These are phyloP conservation scores for Ornithoptera alexandrae DNA, from an alignment of 2,888 invertebrate species.

Conservation along the genomic window DNA sequence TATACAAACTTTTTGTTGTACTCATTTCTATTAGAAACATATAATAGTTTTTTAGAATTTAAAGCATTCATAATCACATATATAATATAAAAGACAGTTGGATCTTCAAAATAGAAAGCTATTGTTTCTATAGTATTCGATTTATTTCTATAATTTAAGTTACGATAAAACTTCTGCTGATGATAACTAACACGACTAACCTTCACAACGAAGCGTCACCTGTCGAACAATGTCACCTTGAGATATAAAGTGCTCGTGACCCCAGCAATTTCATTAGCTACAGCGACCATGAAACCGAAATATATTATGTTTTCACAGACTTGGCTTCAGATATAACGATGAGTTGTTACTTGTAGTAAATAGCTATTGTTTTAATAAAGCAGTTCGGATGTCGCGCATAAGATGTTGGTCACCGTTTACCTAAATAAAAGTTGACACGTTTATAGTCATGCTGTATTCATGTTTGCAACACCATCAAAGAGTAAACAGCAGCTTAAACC, in stretches of 20 bases:
- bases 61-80: not conserved
- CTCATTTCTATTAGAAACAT: not conserved
- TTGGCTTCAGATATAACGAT: too few relatives aligned
- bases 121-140: too few relatives aligned
- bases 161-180: not conserved
- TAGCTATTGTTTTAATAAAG: too few relatives aligned
- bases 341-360: too few relatives aligned
- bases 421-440: constrained; percentile 7
- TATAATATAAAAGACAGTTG: too few relatives aligned
- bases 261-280: too few relatives aligned
- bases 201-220: not conserved
- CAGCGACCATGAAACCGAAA: too few relatives aligned
- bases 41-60: not conserved
- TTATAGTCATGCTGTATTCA: constrained; percentile 3
- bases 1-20: not conserved
- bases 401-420: not conserved
- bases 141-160: too few relatives aligned
- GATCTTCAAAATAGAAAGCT: too few relatives aligned
- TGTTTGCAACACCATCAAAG: not conserved
- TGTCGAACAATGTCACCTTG: not conserved
- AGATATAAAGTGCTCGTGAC: not conserved
- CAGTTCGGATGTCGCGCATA: constrained; percentile 3
- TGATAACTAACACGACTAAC: not conserved
- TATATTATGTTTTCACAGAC: too few relatives aligned
- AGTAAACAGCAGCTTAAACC: constrained; percentile 1